These are phyloP conservation scores for Caenorhabditis sp. DNA, from an alignment of 2,888 invertebrate species.

Conservation along the genomic window DNA sequence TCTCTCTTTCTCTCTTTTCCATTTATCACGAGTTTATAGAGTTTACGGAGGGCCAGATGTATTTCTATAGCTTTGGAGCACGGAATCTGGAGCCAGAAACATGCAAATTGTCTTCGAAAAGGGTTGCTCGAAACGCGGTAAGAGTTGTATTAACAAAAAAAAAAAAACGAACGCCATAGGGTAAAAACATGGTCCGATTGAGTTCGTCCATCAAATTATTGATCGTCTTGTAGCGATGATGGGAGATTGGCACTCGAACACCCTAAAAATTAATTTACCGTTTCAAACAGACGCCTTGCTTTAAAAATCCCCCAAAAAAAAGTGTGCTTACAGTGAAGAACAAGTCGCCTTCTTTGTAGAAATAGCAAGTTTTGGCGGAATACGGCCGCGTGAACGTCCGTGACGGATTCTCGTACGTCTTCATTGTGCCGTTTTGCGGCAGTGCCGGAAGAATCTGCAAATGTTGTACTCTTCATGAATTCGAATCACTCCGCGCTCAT, in stretches of 20 bases:
- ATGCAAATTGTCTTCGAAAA: too few species aligned
- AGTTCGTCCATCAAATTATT: slow-evolving; percentile 77
- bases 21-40: too few species aligned
- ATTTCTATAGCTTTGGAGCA: too few species aligned
- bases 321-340: slow-evolving; percentile 72
- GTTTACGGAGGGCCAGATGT: too few species aligned
- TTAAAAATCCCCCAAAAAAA: slow-evolving; percentile 1
- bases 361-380: slow-evolving; percentile 78
- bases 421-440: slow-evolving; percentile 41
- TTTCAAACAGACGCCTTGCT: neutral
- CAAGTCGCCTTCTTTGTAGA: slow-evolving; percentile 78
- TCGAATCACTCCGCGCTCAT: too few species aligned
- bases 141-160: neutral
- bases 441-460: slow-evolving; percentile 9
- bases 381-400: slow-evolving; percentile 74
- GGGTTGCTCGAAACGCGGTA: too few species aligned
- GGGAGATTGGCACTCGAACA: slow-evolving; percentile 77
- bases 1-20: too few species aligned
- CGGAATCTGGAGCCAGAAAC: too few species aligned
- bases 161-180: slow-evolving; percentile 41
- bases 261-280: slow-evolving; percentile 68
- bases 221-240: slow-evolving; percentile 76
- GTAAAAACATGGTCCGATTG: slow-evolving; percentile 69
- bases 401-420: slow-evolving; percentile 36
- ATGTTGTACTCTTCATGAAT: too few species aligned